Base-by-base conservation (phyloP, 1,140 invertebrate species). In the Steinernema khuongi region DNA sequence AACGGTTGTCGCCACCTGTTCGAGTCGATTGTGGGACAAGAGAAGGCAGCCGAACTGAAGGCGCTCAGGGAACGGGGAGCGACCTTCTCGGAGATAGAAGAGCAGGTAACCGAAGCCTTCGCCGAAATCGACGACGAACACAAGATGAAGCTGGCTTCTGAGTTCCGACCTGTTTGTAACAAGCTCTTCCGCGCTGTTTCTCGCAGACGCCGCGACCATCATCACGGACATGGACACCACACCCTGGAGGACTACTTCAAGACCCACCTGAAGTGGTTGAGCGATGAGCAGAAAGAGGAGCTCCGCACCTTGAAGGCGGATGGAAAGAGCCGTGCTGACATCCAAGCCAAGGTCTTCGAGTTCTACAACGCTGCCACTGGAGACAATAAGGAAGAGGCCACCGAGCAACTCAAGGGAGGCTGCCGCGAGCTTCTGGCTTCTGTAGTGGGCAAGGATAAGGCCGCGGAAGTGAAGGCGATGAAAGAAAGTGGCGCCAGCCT, bases 31-130 rank as follows among this genome's bases (percentile, higher is more conserved):
- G 33, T 80, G 1, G 79, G 80, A n/a, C 74, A 73, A 30, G 79
- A 80, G 41, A 82, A 82, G 66, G 73, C 80, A 11, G 18, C 14
- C 19, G 79, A 80, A 36, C 30, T 80, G 17, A 80, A 81, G 36
- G 76, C 70, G 2, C 29, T 80, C 67, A 81, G 77, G 41, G 79
- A 69, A 33, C 7, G 68, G 4, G 68, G 68, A 33, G 68, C 68
- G 31, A 69, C 7, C 11, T 19, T 33, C 19, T 7, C n/a, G 14
- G 68, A 69, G 68, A 32, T 69, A 14, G 31, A 32, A 22, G 68
- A 32, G 30, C 14, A 33, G 26, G 68, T 50, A 4, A 14, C 11
- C 41, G 68, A 11, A 4, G 31, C 41, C 7, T 2, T 69, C 2
- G 68, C 68, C 19, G 22, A 11, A 14, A n/a, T 69, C 31, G 26